Evolutionary conservation across 2,888 invertebrate genomes (phyloP), one percentile per base, ranked within the genome.

Genomic region (Drosophila cognata): DNA sequence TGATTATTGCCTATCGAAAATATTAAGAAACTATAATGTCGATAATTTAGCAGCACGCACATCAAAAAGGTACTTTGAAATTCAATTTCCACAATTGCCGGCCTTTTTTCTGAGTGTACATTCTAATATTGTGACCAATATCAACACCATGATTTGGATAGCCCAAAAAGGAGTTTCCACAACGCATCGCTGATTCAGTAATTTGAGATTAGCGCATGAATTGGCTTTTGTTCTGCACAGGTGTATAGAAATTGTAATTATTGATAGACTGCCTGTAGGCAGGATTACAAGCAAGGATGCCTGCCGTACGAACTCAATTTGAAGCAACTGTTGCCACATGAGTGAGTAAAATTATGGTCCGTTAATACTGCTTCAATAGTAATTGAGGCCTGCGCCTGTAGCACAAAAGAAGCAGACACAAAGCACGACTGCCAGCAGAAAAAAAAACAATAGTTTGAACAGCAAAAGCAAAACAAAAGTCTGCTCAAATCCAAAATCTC

Each of bases 321-420:
- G 41, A 28, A 28, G 35, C 58, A 33, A 31, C 21, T 52, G 13
- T 65, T 33, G 64, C 65, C 65, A 75, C 56, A 63, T 56, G 62
- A 62, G 25, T 62, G 25, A 52, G 29, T 38, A 29, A 21, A 28
- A 46, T 46, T 25, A 16, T 7, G 46, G 29, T 48, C 46, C 41
- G 55, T 62, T 43, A 46, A 53, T 67, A 64, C 55, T 71, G 63
- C 71, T 63, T 68, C 66, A 73, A 68, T 75, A 84, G 81, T 70
- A 66, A 56, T 63, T 69, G 58, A 81, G 35, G 56, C 62, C 48
- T 63, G 60, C 64, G 63, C 67, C 38, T 33, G 48, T 11, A 16
- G 48, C 50, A 77, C 58, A 77, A 62, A 68, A 59, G 51, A n/a
- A 50, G 25, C 43, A 57, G 11, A 70, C 38, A 64, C 61, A 77